Percentiles rank a stretch among this genome's conserved stretches.
phyloP scores from a whole-genome alignment of 2,113 vertebrate genomes.

The Pungitius pungitius region DNA sequence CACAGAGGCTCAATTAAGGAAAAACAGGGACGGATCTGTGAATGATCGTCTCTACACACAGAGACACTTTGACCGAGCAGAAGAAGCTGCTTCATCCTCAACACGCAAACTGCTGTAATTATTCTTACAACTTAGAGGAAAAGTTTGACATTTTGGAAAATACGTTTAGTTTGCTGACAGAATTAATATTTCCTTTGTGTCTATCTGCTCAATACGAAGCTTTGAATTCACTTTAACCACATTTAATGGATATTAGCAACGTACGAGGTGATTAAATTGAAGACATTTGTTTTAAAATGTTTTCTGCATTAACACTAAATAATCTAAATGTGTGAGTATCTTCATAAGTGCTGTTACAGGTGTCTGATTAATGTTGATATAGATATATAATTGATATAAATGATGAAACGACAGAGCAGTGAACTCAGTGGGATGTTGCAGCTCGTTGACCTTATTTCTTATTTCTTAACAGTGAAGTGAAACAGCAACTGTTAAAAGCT shows the following conservation, averaged over 20 bases:
- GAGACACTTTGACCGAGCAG: slow-evolving; percentile 14
- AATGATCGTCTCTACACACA: slow-evolving; percentile 28
- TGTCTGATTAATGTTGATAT: background rate
- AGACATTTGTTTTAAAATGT: background rate
- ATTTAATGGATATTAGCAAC: background rate
- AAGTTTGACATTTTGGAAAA: slow-evolving; percentile 10
- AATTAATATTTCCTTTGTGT: background rate
- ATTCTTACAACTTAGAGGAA: background rate
- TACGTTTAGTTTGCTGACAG: background rate
- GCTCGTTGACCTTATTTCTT: background rate
- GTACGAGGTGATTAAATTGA: background rate
- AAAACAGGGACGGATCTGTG: slow-evolving; percentile 37
- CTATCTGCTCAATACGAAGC: background rate
- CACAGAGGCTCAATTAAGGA: slow-evolving; percentile 45
- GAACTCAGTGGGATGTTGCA: background rate
- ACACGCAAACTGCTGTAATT: background rate
- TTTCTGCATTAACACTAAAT: background rate
- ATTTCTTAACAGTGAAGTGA: background rate
- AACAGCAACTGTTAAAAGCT: background rate
- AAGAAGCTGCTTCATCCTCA: slow-evolving; percentile 4
- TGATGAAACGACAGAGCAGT: background rate
- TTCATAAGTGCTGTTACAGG: background rate
- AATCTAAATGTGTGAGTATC: background rate
- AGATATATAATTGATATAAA: no score
- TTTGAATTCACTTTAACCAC: background rate